Conservation (phyloP, 2,888 invertebrate species). For the Amiota minor region DNA sequence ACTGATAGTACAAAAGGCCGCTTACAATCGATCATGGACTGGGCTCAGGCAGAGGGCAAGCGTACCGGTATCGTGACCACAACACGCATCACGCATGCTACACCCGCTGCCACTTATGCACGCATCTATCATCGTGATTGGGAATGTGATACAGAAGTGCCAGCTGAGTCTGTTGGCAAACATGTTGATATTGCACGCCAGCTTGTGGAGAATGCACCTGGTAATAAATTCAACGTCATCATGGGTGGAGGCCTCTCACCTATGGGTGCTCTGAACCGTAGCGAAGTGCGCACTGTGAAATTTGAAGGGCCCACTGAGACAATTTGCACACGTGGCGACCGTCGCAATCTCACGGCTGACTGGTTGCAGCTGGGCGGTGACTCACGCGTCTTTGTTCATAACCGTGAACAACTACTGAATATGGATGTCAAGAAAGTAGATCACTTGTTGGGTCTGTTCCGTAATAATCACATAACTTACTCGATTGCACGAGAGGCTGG, state of each 20-base stretch:
- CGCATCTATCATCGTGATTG: slow-evolving; percentile 76
- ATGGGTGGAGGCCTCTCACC: slow-evolving; percentile 78
- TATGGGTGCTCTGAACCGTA: slow-evolving; percentile 69
- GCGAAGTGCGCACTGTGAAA: slow-evolving; percentile 48
- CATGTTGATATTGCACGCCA: slow-evolving; percentile 78
- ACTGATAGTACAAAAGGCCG: slow-evolving; percentile 72
- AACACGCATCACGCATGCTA: slow-evolving; percentile 80
- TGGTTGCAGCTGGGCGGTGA: slow-evolving; percentile 74
- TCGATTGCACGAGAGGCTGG: slow-evolving; percentile 74
- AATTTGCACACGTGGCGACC: slow-evolving; percentile 75
- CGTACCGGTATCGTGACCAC: slow-evolving; percentile 80
- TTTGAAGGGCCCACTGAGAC: slow-evolving; percentile 67
- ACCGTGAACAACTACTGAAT: slow-evolving; percentile 70
- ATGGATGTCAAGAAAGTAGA: slow-evolving; percentile 73
- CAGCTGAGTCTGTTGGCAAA: slow-evolving; percentile 70
- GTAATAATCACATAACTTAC: slow-evolving; percentile 77
- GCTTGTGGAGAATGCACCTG: slow-evolving; percentile 78
- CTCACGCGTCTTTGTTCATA: slow-evolving; percentile 71
- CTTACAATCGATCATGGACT: slow-evolving; percentile 75
- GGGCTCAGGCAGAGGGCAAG: slow-evolving; percentile 77
- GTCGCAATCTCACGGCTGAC: slow-evolving; percentile 75
- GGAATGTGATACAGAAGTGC: slow-evolving; percentile 76
- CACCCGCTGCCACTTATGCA: slow-evolving; percentile 78
- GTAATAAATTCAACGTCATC: slow-evolving; percentile 78
- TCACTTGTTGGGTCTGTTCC: slow-evolving; percentile 76